Percentiles rank a stretch among this genome's conserved stretches.
Evolutionary conservation across 2,888 invertebrate genomes (phyloP).

Genomic region (Eubasilissa splendida): DNA sequence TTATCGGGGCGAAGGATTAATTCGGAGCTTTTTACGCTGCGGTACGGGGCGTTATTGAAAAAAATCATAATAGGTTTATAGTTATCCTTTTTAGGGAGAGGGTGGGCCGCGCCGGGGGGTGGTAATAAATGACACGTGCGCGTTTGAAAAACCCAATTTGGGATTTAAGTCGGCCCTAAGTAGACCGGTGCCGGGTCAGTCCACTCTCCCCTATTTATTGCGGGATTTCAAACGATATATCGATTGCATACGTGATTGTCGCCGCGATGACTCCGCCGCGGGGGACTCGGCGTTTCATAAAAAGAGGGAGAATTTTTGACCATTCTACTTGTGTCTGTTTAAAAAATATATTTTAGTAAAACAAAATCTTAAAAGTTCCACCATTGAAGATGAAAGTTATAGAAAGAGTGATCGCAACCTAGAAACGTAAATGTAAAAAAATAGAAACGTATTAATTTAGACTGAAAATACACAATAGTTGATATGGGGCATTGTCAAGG

Average conservation of each 20-base stretch:
- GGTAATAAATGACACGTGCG: constrained; percentile 76
- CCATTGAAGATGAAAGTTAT: no score
- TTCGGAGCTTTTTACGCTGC: constrained; percentile 54
- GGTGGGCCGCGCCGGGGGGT: constrained; percentile 62
- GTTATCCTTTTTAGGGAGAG: constrained; percentile 51
- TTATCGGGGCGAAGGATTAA: constrained; percentile 52
- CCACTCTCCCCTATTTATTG: constrained; percentile 56
- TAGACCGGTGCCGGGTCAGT: constrained; percentile 62
- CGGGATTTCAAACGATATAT: constrained; percentile 58
- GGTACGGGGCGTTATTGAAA: constrained; percentile 57
- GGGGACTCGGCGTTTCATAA: constrained; percentile 16
- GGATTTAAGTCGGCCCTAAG: constrained; percentile 76
- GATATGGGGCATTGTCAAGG: no score
- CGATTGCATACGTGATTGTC: constrained; percentile 59
- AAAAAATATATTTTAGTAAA: no score
- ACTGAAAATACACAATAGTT: no score
- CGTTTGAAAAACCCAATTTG: constrained; percentile 76
- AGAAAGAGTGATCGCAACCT: no score
- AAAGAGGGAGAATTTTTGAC: constrained; percentile 20
- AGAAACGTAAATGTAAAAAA: no score
- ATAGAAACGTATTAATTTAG: no score
- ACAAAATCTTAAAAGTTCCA: no score
- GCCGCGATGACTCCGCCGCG: constrained; percentile 44
- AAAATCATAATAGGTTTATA: constrained; percentile 59
- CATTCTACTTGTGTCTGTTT: not conserved